These are phyloP conservation scores for Trachelipus rathkii DNA, from an alignment of 1,140 invertebrate species.

Conservation along the genomic window DNA sequence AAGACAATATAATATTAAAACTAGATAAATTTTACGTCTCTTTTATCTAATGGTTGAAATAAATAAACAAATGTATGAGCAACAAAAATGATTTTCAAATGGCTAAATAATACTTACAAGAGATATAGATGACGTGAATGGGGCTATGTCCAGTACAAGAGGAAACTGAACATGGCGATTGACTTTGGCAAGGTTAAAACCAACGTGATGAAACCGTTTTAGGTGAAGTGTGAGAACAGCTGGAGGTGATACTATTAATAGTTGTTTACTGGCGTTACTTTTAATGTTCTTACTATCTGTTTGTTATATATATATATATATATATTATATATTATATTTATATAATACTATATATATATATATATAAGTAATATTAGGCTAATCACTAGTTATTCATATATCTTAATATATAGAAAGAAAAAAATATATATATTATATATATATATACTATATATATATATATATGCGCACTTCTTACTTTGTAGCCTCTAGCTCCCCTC, in stretches of 20 bases:
- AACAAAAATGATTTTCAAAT: not conserved
- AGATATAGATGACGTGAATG: constrained; percentile 77
- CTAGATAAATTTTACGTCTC: not conserved
- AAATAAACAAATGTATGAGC: not conserved
- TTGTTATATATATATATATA: not conserved
- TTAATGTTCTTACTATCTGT: constrained; percentile 59
- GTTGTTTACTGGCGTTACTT: constrained; percentile 85
- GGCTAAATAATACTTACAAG: constrained; percentile 53
- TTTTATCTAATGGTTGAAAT: not conserved
- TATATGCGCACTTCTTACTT: no score
- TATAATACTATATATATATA: not conserved
- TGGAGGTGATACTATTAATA: constrained; percentile 83
- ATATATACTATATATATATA: no score
- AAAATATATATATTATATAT: no score
- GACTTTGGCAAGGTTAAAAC: constrained; percentile 67
- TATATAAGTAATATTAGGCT: no score
- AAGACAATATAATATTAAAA: not conserved
- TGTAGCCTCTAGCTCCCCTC: no score
- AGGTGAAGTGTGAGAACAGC: constrained; percentile 90
- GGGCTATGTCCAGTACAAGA: constrained; percentile 76
- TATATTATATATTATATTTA: constrained; percentile 13
- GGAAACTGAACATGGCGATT: constrained; percentile 83
- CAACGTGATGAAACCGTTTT: constrained; percentile 77
- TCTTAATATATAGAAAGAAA: no score
- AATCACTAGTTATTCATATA: no score